These are phyloP conservation scores for Pseudorhiza aurosa DNA, from an alignment of 30 jellyfish, hydroid and myxozoan genomes.

Conservation along the genomic window DNA sequence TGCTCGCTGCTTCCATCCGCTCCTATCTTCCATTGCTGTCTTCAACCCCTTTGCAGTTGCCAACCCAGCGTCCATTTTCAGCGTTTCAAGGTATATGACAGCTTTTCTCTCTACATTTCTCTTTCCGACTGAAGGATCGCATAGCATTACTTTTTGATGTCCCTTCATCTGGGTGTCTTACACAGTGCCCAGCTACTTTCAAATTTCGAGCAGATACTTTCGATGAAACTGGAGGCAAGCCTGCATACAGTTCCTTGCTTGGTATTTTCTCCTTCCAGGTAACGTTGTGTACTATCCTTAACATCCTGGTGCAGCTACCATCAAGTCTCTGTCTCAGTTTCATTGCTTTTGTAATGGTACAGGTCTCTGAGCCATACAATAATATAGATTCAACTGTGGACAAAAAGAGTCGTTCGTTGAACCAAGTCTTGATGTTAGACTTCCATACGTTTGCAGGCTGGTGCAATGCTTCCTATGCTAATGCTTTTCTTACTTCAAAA, in stretches of 20 bases:
- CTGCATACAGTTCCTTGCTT: conserved; percentile 7
- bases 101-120: neutral
- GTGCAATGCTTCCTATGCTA: conserved; percentile 13
- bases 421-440: neutral
- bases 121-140: neutral
- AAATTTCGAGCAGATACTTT: neutral
- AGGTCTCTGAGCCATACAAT: conserved; percentile 28
- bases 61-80: neutral
- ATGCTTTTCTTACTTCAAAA: conserved; percentile 1
- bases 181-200: conserved; percentile 23
- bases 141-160: neutral
- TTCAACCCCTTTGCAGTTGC: no score
- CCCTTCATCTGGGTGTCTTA: neutral
- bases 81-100: neutral
- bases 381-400: conserved; percentile 22
- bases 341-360: conserved; percentile 23
- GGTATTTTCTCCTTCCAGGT: neutral
- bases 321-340: no score
- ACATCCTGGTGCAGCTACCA: conserved; percentile 18
- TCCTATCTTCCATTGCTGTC: neutral
- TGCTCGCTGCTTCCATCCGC: neutral
- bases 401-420: conserved; percentile 1
- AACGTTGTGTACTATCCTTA: conserved; percentile 5
- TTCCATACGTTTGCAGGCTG: conserved; percentile 12
- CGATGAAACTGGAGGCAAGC: conserved; percentile 3